Evolutionary conservation across 2,113 vertebrate species (phyloP), one percentile per base, ranked within the genome.

Genomic region (Stigmatopora nigra): DNA sequence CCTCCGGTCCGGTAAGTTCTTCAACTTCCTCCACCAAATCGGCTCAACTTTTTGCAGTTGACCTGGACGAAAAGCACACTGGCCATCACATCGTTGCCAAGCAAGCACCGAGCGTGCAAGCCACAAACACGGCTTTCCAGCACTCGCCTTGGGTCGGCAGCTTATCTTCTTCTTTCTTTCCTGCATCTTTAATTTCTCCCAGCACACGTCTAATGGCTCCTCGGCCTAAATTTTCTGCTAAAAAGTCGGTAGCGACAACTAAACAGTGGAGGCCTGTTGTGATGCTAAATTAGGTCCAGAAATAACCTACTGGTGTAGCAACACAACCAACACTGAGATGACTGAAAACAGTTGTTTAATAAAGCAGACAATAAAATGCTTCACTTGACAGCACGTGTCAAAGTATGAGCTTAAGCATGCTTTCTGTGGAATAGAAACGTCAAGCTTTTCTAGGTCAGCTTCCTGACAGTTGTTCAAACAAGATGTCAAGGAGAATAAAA

Each of bases 151-250:
- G 22, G 63, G 71, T 57, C 61, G 76, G 65, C 62, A 82, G 72
- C 38, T 89, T 88, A 67, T 84, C 76, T 73, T 44, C 62, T 60
- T 79, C 86, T 69, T 84, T 79, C 65, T 87, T 88, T 62, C 90
- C 93, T 12, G 83, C 88, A 20, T 92, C 91, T 71, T 88, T 92
- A 16, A 94, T 92, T 90, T 91, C 89, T 73, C 78, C 82, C 85
- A 69, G 81, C 82, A n/a, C 89, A 64, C 86, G 89, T 76, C 91
- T 92, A 80, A 86, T 92, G 84, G 93, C 95, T 79, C 96, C 96
- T 0, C 91, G 90, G 86, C 97, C 97, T 73, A 98, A 91, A 73
- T 99, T 98, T 86, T 97, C 93, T 65, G 97, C 97, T 67, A 99
- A 93, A 91, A 98, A 94, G 85, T 90, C 92, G 61, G 89, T 88